phyloP scores from a whole-genome alignment of 2,113 vertebrate genomes.

The Tamias sibiricus region DNA sequence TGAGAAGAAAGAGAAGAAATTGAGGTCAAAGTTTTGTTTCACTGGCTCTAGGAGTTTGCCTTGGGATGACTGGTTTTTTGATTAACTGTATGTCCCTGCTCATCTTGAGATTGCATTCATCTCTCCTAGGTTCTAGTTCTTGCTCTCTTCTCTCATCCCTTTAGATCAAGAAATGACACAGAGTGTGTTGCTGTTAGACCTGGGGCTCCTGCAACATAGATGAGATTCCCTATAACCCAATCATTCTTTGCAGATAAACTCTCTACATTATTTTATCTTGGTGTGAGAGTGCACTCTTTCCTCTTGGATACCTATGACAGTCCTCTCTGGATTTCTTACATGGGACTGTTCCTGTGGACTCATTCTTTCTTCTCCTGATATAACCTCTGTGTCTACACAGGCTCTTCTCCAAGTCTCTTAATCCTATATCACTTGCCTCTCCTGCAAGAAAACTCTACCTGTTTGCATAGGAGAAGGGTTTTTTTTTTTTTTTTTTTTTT shows the following conservation, averaged over 20 bases:
- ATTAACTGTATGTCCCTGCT: background rate
- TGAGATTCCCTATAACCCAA: background rate
- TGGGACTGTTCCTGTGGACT: background rate
- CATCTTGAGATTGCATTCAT: accelerated
- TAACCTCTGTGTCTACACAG: background rate
- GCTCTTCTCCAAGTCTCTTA: background rate
- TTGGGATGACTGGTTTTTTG: background rate
- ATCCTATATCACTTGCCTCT: background rate
- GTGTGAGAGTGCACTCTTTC: background rate
- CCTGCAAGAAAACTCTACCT: background rate
- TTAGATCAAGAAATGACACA: background rate
- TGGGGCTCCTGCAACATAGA: background rate
- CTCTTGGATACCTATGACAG: background rate
- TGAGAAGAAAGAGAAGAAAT: background rate
- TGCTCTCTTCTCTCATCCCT: background rate
- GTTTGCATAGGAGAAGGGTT: background rate
- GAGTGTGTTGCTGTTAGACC: background rate
- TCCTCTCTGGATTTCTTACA: background rate
- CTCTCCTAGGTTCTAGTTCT: background rate
- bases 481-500: background rate
- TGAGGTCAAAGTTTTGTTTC: background rate
- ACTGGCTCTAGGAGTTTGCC: background rate
- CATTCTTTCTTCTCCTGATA: background rate
- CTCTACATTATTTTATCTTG: background rate
- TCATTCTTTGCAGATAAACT: background rate